phyloP scores from a whole-genome alignment of 2,888 invertebrate genomes.

The Dynastes tityus region DNA sequence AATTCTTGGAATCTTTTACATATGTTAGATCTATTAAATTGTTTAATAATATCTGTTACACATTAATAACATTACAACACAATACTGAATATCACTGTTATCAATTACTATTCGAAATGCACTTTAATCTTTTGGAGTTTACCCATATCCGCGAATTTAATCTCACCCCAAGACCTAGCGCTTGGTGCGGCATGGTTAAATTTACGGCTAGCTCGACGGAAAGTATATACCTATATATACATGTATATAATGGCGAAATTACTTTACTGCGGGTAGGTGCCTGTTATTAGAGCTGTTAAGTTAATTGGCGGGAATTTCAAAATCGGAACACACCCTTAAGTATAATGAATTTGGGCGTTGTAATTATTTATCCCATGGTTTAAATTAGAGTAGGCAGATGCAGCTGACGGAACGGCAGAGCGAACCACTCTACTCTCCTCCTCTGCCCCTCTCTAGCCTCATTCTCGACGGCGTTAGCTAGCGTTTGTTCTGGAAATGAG shows the following conservation, averaged over 20 bases:
- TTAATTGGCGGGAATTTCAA: conserved; percentile 58
- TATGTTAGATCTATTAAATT: too few species aligned
- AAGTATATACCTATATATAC: not conserved
- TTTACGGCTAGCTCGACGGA: not conserved
- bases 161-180: too few species aligned
- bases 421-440: conserved; percentile 11
- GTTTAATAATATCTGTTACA: too few species aligned
- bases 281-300: conserved; percentile 52
- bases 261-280: conserved; percentile 30
- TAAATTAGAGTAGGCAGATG: conserved; percentile 64
- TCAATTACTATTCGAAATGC: too few species aligned
- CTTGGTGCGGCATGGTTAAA: too few species aligned
- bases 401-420: conserved; percentile 59
- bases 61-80: too few species aligned
- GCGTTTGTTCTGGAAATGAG: conserved; percentile 43
- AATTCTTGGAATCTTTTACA: too few species aligned
- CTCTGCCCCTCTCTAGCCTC: too few species aligned
- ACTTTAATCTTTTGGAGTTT: too few species aligned
- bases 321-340: conserved; percentile 57
- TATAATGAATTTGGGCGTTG: conserved; percentile 62
- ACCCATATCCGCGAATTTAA: too few species aligned
- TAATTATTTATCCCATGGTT: conserved; percentile 62
- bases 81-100: too few species aligned
- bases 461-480: conserved; percentile 53
- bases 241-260: conserved; percentile 21